phyloP scores from a whole-genome alignment of 1,140 invertebrate species.

The Solenopsis invicta region DNA sequence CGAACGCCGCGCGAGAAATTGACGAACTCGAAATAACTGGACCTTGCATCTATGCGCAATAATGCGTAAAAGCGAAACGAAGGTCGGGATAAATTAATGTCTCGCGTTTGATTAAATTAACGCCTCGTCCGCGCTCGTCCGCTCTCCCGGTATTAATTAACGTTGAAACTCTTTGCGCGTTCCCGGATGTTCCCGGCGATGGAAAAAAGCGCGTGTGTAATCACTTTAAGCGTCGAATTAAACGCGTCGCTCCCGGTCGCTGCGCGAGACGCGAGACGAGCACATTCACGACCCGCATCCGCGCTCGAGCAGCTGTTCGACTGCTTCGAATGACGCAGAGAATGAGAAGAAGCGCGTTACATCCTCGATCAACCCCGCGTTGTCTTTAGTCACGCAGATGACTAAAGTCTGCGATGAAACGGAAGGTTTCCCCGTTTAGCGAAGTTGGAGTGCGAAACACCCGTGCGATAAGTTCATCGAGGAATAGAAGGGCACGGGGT shows the following conservation, averaged over 20 bases:
- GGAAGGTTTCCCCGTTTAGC: not conserved
- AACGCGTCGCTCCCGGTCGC: constrained; percentile 4
- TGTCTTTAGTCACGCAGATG: constrained; percentile 4
- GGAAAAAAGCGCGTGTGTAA: constrained; percentile 7
- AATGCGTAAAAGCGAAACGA: constrained; percentile 32
- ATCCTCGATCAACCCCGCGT: not conserved
- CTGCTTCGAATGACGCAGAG: not conserved
- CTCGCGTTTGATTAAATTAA: constrained; percentile 53
- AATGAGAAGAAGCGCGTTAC: not conserved
- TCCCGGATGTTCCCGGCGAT: not conserved
- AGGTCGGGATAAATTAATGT: constrained; percentile 18
- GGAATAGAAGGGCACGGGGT: constrained; percentile 38
- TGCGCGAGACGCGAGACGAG: not conserved
- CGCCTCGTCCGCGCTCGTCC: not conserved
- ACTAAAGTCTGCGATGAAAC: constrained; percentile 27
- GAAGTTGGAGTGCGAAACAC: not conserved
- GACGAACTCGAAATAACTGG: constrained; percentile 20
- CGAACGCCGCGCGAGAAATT: not conserved
- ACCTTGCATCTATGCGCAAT: not conserved
- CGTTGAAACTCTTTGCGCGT: constrained; percentile 17
- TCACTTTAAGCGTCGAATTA: constrained; percentile 37
- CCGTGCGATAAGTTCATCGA: constrained; percentile 25
- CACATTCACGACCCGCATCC: not conserved
- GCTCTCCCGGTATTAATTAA: constrained; percentile 27
- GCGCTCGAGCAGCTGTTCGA: not conserved